Conservation (phyloP, 2,888 invertebrate species). For the Athalia rosae region DNA sequence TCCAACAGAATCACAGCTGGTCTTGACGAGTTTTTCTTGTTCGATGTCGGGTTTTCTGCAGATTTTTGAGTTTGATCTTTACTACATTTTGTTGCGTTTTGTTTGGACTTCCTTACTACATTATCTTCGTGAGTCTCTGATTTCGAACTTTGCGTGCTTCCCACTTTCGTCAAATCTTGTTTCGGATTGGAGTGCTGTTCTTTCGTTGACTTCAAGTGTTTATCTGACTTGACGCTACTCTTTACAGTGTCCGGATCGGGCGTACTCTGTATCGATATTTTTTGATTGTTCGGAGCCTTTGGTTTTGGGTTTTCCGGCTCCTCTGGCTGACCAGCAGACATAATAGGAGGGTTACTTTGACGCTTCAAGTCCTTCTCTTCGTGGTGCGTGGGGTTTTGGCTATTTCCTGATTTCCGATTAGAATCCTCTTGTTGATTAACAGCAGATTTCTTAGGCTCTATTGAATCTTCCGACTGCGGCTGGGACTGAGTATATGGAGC, state of each 20-base stretch:
- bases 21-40: conserved; percentile 64
- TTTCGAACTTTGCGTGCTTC: conserved; percentile 3
- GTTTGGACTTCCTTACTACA: conserved; percentile 3
- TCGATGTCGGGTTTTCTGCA: conserved; percentile 50
- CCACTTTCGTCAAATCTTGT: conserved; percentile 37
- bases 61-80: conserved; percentile 55
- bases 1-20: conserved; percentile 86
- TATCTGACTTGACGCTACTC: conserved; percentile 3
- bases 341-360: conserved; percentile 45
- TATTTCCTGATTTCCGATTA: conserved; percentile 10
- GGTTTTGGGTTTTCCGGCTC: conserved; percentile 50
- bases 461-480: conserved; percentile 53
- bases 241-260: conserved; percentile 24
- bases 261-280: background rate
- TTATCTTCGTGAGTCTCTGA: conserved; percentile 5
- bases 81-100: conserved; percentile 6
- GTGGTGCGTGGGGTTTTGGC: conserved; percentile 11
- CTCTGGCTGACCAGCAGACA: conserved; percentile 50
- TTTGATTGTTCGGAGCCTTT: conserved; percentile 24
- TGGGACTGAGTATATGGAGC: conserved; percentile 49
- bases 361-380: conserved; percentile 39
- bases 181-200: conserved; percentile 50
- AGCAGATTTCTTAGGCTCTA: conserved; percentile 58
- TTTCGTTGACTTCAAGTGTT: conserved; percentile 47
- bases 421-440: conserved; percentile 29